Evolutionary conservation across 2,888 invertebrate species (phyloP).

Genomic region (Chrysolina americana): DNA sequence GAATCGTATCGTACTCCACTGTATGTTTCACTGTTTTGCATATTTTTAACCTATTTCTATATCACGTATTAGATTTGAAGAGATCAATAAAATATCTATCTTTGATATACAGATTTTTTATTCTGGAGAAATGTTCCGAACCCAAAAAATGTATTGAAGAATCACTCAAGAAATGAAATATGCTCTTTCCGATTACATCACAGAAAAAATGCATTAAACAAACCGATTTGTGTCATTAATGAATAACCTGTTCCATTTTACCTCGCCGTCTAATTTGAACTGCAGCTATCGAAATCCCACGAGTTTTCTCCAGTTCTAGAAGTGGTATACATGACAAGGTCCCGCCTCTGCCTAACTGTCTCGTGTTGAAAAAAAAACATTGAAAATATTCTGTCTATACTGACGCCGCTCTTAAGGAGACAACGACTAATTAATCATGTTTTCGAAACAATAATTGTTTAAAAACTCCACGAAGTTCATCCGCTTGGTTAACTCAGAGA

Average conservation of each 20-base stretch:
- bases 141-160: too few species aligned
- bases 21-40: too few species aligned
- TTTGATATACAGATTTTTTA: too few species aligned
- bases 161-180: too few species aligned
- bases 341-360: constrained; percentile 3
- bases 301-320: background rate
- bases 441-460: background rate
- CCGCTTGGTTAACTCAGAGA: background rate
- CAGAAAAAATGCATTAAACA: too few species aligned
- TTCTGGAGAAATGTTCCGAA: too few species aligned
- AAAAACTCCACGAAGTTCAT: background rate
- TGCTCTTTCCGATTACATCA: too few species aligned
- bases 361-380: background rate
- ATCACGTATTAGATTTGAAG: too few species aligned
- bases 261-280: background rate
- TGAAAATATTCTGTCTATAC: background rate
- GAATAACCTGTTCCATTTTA: background rate
- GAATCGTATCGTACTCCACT: too few species aligned
- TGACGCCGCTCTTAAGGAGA: background rate
- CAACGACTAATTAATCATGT: constrained; percentile 7
- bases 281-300: background rate
- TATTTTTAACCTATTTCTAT: too few species aligned
- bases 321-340: background rate
- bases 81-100: too few species aligned
- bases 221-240: background rate